phyloP scores from a whole-genome alignment of 2,113 vertebrate species.

The Phocoena phocoena region DNA sequence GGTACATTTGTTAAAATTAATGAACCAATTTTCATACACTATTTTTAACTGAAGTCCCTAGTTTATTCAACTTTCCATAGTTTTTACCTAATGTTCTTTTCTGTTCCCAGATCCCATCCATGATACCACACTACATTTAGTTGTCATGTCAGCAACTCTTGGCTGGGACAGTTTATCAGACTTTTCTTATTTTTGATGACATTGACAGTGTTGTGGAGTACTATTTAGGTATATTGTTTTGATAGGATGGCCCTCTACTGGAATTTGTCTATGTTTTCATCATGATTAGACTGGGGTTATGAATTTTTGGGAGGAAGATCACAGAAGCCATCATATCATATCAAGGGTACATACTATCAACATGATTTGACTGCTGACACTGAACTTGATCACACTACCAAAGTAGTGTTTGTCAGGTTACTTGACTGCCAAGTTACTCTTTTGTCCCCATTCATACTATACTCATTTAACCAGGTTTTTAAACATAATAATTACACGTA shows the following conservation, averaged over 20 bases:
- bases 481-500: background rate
- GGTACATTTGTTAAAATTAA: background rate
- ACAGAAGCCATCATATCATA: background rate
- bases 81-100: background rate
- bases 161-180: background rate
- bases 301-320: background rate
- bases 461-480: background rate
- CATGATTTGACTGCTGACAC: background rate
- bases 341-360: background rate
- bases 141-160: background rate
- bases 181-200: background rate
- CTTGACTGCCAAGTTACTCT: background rate
- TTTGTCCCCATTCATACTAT: background rate
- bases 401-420: background rate
- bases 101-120: background rate
- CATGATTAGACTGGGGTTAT: background rate
- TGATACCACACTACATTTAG: background rate
- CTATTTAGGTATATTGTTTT: background rate
- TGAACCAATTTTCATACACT: background rate
- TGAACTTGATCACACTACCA: background rate
- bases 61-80: background rate
- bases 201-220: background rate
- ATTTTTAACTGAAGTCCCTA: background rate
- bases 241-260: background rate
- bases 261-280: constrained; percentile 5